Evolutionary conservation across 2,113 vertebrate genomes (phyloP), one percentile per base, ranked within the genome.

Genomic region (Seriola aureovittata): DNA sequence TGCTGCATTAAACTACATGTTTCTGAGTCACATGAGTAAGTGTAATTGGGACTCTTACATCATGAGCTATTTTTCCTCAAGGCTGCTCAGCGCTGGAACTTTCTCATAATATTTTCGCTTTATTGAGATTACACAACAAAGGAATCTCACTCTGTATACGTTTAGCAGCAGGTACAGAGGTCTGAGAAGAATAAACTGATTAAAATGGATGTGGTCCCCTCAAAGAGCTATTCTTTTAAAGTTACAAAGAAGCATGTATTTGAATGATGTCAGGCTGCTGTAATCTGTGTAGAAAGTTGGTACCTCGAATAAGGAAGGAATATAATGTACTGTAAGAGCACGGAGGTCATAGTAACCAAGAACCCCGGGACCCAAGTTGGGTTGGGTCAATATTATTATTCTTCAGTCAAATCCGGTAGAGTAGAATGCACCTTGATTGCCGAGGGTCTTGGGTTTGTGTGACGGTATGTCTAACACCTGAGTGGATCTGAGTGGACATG

Each of bases 151-250:
- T 8, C n/a, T 75, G 55, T 42, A 38, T 48, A 34, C 38, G 52
- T 62, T 75, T 25, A 23, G 48, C 14, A 71, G 34, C 23, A 59
- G 59, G 50, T 76, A 19, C 23, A 25, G 29, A 57, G 34, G 58
- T 79, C 32, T 66, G 10, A 55, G 5, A 62, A 62, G 14, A 64
- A 48, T 52, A 71, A 71, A 57, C 2, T 71, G 29, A 84, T 73
- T 17, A 77, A 78, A 81, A 67, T 70, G 36, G 17, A 85, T 48
- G 36, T 36, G 21, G 21, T 78, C 16, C 52, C 48, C 50, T n/a
- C 12, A 3, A 71, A 55, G 50, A 72, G 44, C 0, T 57, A 25
- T 71, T 55, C 11, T 58, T 73, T 66, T 10, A 59, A 44, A 72
- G 4, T 40, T 29, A 29, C 34, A 62, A 32, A 71, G 6, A 46